Evolutionary conservation across 2,797 vertebrate genomes (phyloP), one percentile per base, ranked within the genome.

Genomic region (Micromesistius poutassou): DNA sequence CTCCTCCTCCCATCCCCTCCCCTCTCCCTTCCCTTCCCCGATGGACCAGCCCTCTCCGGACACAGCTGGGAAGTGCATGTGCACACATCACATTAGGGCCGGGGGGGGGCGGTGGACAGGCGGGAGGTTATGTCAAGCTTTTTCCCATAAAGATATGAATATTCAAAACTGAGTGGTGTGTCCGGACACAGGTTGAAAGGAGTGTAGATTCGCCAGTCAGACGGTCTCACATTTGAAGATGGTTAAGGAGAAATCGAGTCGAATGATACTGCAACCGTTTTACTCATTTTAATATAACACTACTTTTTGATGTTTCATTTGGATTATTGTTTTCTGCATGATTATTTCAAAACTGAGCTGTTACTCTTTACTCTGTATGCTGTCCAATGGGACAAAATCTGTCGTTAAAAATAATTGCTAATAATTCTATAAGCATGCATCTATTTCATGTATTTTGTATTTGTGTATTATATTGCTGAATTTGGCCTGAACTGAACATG

Each of bases 401-500:
- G 71, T 68, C 42, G 74, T 5, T 50, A 14, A 4, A 50, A 50
- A 68, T 1, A 28, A 16, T 70, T 77, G 72, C 19, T 72, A 33
- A 71, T 30, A 30, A 31, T 71, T 9, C 12, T 14, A n/a, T 14
- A 33, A 19, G 68, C 68, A 12, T 83, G 30, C 30, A 28, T 81
- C 78, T 50, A 38, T 73, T 74, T 78, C 6, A 38, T 35, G 25
- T 12, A n/a, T 16, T 30, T 78, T 84, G 10, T 84, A 79, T 83
- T 81, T 73, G n/a, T 68, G 3, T 83, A 85, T 80, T 73, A 71
- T 79, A 46, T 82, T 74, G 73, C 71, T 88, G 86, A 87, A 89
- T 82, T 87, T 90, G 83, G 22, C 79, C 86, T 89, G 90, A 93
- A 93, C 93, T 92, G 92, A 94, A 92, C 84, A 89, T 93, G 89